Evolutionary conservation across 2,888 invertebrate species (phyloP), one percentile per base, ranked within the genome.

Genomic region (Napeogenes sylphis): DNA sequence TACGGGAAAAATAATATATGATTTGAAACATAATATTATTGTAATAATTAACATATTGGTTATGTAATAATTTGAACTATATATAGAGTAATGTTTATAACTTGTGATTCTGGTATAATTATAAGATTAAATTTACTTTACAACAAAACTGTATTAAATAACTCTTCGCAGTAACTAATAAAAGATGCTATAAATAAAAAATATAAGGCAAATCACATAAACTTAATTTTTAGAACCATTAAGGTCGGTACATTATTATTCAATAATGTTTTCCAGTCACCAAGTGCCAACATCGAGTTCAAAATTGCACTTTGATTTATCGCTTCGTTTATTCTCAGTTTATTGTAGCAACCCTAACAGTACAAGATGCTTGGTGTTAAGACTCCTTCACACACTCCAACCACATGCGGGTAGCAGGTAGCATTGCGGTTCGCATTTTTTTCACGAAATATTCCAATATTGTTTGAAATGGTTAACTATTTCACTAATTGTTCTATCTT

Each of bases 261-360:
- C 85, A 87, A 87, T 87, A 86, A 86, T 78, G 78, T 83, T 86
- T 86, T 84, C 85, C 77, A 79, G 73, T 71, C 71, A 71, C 72
- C 78, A 80, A 81, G 75, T 79, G 82, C 82, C 79, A 82, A 80
- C 80, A 82, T 76, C 66, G 77, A 71, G 72, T 73, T 77, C 72
- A 70, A 77, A 79, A 82, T 80, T 81, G 81, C 77, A 65, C 69
- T 74, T 78, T 83, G 86, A 87, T 87, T 86, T 86, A 87, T 85
- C 73, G 79, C 76, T 79, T 72, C 74, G 79, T 76, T 83, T 82
- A 82, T 82, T 80, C 75, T 73, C 67, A 71, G 75, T 81, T 83
- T 83, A 84, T 77, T 81, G 77, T 80, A 73, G 77, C 68, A 63
- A 63, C 64, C 76, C 74, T 66, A 63, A 70, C 70, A 68, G 68